Evolutionary conservation across 2,888 invertebrate species (phyloP), one percentile per base, ranked within the genome.

Genomic region (Heliconius sara): DNA sequence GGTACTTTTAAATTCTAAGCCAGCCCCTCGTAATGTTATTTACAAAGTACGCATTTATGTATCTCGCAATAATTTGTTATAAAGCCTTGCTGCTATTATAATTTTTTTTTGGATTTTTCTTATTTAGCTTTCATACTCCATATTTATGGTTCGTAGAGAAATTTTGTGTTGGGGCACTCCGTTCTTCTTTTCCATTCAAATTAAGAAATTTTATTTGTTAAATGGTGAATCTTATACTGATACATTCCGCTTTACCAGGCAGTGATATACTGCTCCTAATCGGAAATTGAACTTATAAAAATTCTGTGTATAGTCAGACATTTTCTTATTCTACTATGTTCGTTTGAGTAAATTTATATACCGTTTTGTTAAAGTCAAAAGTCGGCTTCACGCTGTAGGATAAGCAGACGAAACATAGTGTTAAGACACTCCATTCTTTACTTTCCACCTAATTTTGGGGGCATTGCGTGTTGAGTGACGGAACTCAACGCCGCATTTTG

Each of bases 1-100:
- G 80, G 82, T 76, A 76, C 71, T 70, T 71, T 76, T 81, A 80
- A 82, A 83, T 83, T 82, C 78, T 79, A 77, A 60, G 78, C 75
- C 43, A 66, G 66, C 47, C 65, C 47, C 75, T 13, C 47, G 47
- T 75, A 75, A 75, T 66, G 66, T 75, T 75, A 47, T 75, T 75
- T 75, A 65, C 47, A 27, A 73, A 73, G 75, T 75, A 75, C 47
- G 66, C 75, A 66, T 75, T 75, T 73, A 73, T 34, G 73, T 73
- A 57, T 65, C 27, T 43, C 27, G 39, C 47, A 65, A 65, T 65
- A 30, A 65, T 75, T 65, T 75, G 39, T 27, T 66, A 60, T 22
- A 66, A 25, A 43, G 65, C 43, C 43, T 47, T 22, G 27, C 39
- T 65, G 22, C 66, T 66, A n/a, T 65, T 10, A 39, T 63, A 27